Conservation (phyloP, 2,113 vertebrate genomes). For the Pseudorhombus dupliciocellatus region DNA sequence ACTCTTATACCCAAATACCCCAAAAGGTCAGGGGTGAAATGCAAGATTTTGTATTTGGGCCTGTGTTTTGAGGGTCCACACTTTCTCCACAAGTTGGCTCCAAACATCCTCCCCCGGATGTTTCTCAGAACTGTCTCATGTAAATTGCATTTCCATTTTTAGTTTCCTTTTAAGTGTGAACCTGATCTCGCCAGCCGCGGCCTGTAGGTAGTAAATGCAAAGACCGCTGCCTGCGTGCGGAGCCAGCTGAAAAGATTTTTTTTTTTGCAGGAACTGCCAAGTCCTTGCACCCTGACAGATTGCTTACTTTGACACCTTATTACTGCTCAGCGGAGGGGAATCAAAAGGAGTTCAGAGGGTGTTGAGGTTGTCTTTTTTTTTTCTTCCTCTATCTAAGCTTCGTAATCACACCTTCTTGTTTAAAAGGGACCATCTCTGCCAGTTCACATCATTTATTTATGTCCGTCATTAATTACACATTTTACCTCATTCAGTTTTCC, state of each 20-base stretch:
- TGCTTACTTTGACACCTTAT: slow-evolving; percentile 66
- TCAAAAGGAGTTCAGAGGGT: slow-evolving; percentile 40
- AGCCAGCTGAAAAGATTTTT: slow-evolving; percentile 34
- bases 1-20: too few species aligned
- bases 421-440: slow-evolving; percentile 1
- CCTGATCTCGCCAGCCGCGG: slow-evolving; percentile 30
- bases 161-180: slow-evolving; percentile 27
- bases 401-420: slow-evolving; percentile 23
- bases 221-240: slow-evolving; percentile 28
- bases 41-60: not conserved
- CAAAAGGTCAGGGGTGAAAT: too few species aligned
- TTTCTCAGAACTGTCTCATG: slow-evolving; percentile 33
- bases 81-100: not conserved
- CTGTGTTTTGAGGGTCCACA: not conserved
- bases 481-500: slow-evolving; percentile 5
- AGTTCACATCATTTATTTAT: slow-evolving; percentile 13
- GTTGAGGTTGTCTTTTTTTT: slow-evolving; percentile 30
- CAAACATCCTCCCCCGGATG: slow-evolving; percentile 18
- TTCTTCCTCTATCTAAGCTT: slow-evolving; percentile 22
- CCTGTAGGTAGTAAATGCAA: slow-evolving; percentile 40
- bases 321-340: slow-evolving; percentile 36
- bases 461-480: slow-evolving; percentile 20
- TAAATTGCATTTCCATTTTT: slow-evolving; percentile 42
- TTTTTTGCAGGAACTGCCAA: slow-evolving; percentile 44
- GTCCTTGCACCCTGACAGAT: slow-evolving; percentile 55